phyloP scores from a whole-genome alignment of 2,888 invertebrate species.

The Melinaea marsaeus region DNA sequence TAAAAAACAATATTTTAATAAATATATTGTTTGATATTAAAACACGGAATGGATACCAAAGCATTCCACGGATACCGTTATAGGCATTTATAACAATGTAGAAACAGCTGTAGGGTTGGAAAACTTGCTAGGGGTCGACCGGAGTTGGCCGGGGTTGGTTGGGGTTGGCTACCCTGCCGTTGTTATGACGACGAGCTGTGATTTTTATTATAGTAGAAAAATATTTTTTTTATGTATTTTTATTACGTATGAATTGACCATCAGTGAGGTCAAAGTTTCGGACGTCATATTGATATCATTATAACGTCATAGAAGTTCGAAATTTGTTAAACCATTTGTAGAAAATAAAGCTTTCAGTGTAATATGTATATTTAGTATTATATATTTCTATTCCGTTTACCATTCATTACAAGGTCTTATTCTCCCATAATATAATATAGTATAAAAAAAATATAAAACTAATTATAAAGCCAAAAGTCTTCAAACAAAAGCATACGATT shows the following conservation, averaged over 20 bases:
- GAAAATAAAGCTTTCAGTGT: no score
- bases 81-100: conserved; percentile 45
- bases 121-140: conserved; percentile 47
- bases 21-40: conserved; percentile 34
- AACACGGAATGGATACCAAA: conserved; percentile 48
- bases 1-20: conserved; percentile 21
- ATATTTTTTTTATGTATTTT: no score
- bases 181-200: conserved; percentile 61
- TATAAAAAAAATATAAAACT: no score
- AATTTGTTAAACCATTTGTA: no score
- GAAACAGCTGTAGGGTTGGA: conserved; percentile 61
- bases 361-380: no score
- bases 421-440: no score
- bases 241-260: no score
- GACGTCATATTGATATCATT: no score
- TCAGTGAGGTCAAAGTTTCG: no score
- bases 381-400: no score
- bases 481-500: background rate
- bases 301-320: no score
- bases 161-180: conserved; percentile 53
- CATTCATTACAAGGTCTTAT: no score
- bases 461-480: background rate
- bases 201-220: conserved; percentile 50
- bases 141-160: conserved; percentile 45
- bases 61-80: conserved; percentile 30